These are phyloP conservation scores for Scotopteryx bipunctaria DNA, from an alignment of 2,888 invertebrate species.

Conservation along the genomic window DNA sequence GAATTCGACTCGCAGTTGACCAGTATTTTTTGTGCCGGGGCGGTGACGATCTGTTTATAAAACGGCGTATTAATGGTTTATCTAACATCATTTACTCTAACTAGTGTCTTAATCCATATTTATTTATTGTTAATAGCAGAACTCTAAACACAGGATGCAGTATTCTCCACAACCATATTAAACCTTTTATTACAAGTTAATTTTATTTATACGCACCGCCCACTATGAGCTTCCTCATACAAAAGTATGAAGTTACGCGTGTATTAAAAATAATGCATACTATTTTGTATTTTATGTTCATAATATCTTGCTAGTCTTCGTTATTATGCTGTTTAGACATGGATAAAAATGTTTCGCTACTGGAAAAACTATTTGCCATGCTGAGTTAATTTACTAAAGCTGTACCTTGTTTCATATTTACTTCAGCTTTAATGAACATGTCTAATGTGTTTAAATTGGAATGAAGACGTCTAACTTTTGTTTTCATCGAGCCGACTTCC, in stretches of 20 bases:
- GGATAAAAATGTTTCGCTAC: background rate
- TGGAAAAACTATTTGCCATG: background rate
- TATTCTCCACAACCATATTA: conserved; percentile 56
- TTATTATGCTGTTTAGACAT: background rate
- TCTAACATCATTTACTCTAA: no score
- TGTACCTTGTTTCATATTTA: no score
- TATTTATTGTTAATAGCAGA: background rate
- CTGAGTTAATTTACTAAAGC: background rate
- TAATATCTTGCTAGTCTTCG: conserved; percentile 1
- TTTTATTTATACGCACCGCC: conserved; percentile 64
- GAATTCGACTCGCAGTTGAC: no score
- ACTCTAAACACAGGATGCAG: conserved; percentile 35
- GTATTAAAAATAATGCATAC: conserved; percentile 47
- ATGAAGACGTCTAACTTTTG: conserved; percentile 22
- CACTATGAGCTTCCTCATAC: conserved; percentile 54
- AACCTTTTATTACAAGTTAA: conserved; percentile 65
- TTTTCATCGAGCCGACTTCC: background rate
- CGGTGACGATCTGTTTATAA: no score
- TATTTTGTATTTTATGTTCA: conserved; percentile 33
- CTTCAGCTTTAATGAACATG: no score
- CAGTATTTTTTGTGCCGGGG: no score
- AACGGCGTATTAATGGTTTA: no score
- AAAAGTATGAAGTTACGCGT: conserved; percentile 59
- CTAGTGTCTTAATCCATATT: background rate
- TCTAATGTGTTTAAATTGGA: background rate